phyloP scores from a whole-genome alignment of 2,797 vertebrate species.

The Oceanodroma leucorhoa region DNA sequence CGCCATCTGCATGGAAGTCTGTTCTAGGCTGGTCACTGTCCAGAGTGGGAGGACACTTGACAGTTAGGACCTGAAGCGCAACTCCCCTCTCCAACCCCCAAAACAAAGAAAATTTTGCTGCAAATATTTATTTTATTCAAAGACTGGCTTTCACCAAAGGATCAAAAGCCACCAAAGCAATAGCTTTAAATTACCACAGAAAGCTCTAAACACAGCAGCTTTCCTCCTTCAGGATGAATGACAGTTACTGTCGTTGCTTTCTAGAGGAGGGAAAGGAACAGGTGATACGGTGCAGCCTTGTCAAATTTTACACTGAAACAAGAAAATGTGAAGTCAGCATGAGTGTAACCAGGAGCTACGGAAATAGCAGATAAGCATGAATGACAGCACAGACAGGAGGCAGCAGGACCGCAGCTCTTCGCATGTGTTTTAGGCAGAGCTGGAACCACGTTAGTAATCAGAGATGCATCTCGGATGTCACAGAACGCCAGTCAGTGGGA shows the following conservation, averaged over 20 bases:
- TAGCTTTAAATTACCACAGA: neutral
- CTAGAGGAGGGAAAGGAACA: neutral
- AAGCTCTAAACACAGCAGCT: neutral
- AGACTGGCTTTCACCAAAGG: neutral
- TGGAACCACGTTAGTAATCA: neutral
- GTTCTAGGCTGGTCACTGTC: neutral
- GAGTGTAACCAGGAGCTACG: neutral
- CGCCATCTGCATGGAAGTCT: neutral
- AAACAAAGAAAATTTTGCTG: neutral
- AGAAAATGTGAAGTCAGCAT: conserved; percentile 3
- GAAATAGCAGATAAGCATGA: neutral
- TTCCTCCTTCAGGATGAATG: neutral
- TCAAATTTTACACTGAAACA: neutral
- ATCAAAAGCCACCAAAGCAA: neutral
- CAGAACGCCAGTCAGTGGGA: neutral
- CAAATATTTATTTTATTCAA: neutral
- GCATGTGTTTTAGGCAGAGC: neutral
- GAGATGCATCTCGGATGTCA: neutral
- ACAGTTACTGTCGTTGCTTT: neutral
- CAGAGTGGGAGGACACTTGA: neutral
- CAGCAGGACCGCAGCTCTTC: neutral
- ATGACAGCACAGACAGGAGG: neutral
- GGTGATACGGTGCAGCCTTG: neutral
- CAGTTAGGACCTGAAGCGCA: neutral
- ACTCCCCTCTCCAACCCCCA: neutral